These are phyloP conservation scores for Eurytoma californica DNA, from an alignment of 2,888 invertebrate genomes.

Conservation along the genomic window DNA sequence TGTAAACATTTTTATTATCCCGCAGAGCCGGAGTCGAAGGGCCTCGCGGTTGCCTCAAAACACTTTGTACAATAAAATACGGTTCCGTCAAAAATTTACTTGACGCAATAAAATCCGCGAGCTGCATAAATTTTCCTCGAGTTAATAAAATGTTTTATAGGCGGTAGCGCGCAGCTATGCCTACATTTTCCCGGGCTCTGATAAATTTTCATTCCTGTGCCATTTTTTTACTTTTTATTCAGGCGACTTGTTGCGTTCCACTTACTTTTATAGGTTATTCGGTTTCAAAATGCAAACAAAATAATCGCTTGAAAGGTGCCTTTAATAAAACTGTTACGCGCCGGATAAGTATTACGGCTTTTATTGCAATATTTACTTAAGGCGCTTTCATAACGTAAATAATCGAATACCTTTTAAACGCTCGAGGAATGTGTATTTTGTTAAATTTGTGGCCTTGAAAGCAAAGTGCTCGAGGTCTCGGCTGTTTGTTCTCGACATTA, in stretches of 20 bases:
- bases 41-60: not conserved
- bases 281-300: not conserved
- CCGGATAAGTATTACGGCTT: no score
- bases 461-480: no score
- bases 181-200: not conserved
- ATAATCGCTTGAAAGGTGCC: no score
- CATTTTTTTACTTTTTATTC: not conserved
- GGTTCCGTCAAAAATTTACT: not conserved
- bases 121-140: conserved; percentile 32
- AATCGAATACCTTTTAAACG: no score
- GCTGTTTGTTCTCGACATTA: no score
- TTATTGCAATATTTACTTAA: no score
- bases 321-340: no score
- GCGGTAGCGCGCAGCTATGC: not conserved
- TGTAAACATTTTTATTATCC: not conserved
- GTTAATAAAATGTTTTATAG: conserved; percentile 41
- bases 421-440: no score
- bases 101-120: conserved; percentile 15
- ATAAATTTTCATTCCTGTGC: not conserved
- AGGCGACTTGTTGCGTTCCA: not conserved
- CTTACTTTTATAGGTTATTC: not conserved
- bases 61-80: conserved; percentile 3
- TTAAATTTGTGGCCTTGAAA: no score
- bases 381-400: no score
- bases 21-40: not conserved